Conservation (phyloP, 2,113 vertebrate genomes). For the Oostethus manadensis region DNA sequence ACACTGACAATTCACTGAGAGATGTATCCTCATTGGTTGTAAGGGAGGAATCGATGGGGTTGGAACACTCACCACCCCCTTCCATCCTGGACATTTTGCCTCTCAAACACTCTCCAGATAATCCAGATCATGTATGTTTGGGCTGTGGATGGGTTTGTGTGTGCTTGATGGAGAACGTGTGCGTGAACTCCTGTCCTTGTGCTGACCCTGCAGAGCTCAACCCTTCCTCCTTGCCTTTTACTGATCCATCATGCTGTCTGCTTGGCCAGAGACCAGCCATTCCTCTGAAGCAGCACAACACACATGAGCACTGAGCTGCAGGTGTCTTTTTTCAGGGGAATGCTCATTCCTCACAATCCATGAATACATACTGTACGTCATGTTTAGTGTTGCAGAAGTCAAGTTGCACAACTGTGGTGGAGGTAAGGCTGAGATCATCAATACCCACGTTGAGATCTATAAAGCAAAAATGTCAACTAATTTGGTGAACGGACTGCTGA, state of each 20-base stretch:
- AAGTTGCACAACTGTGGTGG: slow-evolving; percentile 4
- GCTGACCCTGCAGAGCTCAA: slow-evolving; percentile 56
- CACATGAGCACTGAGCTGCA: slow-evolving; percentile 47
- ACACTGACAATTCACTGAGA: slow-evolving; percentile 65
- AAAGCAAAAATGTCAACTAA: background rate
- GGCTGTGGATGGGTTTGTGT: slow-evolving; percentile 14
- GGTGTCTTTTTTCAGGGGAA: slow-evolving; percentile 30
- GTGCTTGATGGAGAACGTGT: slow-evolving; percentile 46
- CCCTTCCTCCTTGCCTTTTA: slow-evolving; percentile 45
- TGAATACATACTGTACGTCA: slow-evolving; percentile 28
- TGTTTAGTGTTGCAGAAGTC: slow-evolving; percentile 14
- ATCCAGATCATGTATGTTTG: slow-evolving; percentile 28
- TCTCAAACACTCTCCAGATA: slow-evolving; percentile 21
- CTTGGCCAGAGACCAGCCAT: slow-evolving; percentile 48
- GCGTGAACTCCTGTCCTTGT: slow-evolving; percentile 60
- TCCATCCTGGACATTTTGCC: slow-evolving; percentile 16
- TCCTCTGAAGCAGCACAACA: slow-evolving; percentile 50
- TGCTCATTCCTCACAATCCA: slow-evolving; percentile 26
- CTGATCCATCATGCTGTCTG: slow-evolving; percentile 65
- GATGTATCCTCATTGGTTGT: slow-evolving; percentile 62
- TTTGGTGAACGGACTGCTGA: background rate
- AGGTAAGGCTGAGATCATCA: background rate
- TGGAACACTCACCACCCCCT: background rate
- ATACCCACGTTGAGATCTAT: slow-evolving; percentile 2
- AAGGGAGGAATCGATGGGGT: slow-evolving; percentile 26